These are phyloP conservation scores for Sphinx pinastri DNA, from an alignment of 2,888 invertebrate genomes.

Conservation along the genomic window DNA sequence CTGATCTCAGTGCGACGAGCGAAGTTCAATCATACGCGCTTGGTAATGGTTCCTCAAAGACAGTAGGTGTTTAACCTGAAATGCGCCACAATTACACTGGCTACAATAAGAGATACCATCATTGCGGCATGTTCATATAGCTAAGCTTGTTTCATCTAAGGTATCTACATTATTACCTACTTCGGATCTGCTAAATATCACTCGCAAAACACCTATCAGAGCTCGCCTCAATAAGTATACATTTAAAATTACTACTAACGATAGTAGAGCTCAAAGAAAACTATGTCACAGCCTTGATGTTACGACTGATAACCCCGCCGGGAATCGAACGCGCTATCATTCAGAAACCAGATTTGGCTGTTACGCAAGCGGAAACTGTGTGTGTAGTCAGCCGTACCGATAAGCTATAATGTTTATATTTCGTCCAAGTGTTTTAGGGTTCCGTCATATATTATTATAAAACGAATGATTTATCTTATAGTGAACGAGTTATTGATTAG, in stretches of 20 bases:
- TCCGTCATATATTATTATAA: not conserved
- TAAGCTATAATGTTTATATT: slow-evolving; percentile 20
- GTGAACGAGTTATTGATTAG: no score
- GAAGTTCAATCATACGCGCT: no score
- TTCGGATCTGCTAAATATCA: not conserved
- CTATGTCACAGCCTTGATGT: slow-evolving; percentile 78
- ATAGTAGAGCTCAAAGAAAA: slow-evolving; percentile 71
- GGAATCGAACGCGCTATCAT: slow-evolving; percentile 67
- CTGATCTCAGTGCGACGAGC: no score
- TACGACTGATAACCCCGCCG: slow-evolving; percentile 73
- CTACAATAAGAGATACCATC: no score
- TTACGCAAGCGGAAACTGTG: slow-evolving; percentile 68
- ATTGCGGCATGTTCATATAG: no score
- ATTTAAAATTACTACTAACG: slow-evolving; percentile 48
- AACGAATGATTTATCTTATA: no score
- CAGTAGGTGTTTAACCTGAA: no score
- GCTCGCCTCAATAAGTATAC: not conserved
- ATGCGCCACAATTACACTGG: no score
- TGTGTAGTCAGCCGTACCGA: slow-evolving; percentile 26
- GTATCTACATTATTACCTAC: no score
- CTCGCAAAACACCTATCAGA: not conserved
- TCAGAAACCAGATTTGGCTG: slow-evolving; percentile 57
- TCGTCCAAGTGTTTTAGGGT: not conserved
- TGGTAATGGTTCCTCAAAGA: no score
- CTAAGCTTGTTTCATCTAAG: no score